phyloP scores from a whole-genome alignment of 2,888 invertebrate genomes.

The Seira musarum region DNA sequence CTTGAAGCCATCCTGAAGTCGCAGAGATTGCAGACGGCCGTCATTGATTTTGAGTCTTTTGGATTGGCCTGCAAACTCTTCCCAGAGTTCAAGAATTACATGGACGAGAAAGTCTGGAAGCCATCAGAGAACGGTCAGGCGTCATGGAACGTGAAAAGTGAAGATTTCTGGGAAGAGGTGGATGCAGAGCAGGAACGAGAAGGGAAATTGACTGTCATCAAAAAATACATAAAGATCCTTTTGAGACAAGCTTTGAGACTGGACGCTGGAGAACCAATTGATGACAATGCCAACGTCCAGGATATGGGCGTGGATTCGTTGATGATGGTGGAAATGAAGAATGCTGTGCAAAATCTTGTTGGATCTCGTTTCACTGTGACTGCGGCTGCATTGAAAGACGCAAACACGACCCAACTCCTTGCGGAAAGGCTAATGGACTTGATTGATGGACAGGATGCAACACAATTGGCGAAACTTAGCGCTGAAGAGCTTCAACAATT shows the following conservation, averaged over 20 bases:
- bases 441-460: slow-evolving; percentile 33
- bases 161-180: slow-evolving; percentile 60
- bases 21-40: slow-evolving; percentile 38
- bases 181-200: slow-evolving; percentile 40
- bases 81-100: slow-evolving; percentile 46
- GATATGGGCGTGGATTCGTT: slow-evolving; percentile 62
- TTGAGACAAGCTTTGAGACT: slow-evolving; percentile 47
- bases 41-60: slow-evolving; percentile 50
- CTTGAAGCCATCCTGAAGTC: slow-evolving; percentile 48
- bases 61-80: slow-evolving; percentile 37
- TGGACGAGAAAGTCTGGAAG: slow-evolving; percentile 54
- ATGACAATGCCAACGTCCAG: slow-evolving; percentile 60
- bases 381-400: slow-evolving; percentile 41
- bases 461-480: slow-evolving; percentile 22
- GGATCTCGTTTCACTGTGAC: slow-evolving; percentile 47
- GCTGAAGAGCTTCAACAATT: slow-evolving; percentile 45
- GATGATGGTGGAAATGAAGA: slow-evolving; percentile 63
- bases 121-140: slow-evolving; percentile 35
- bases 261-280: slow-evolving; percentile 53
- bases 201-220: slow-evolving; percentile 40
- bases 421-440: slow-evolving; percentile 38
- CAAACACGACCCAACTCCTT: slow-evolving; percentile 35
- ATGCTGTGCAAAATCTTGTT: slow-evolving; percentile 49
- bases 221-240: slow-evolving; percentile 48
- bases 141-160: slow-evolving; percentile 34